phyloP scores from a whole-genome alignment of 2,797 vertebrate genomes.

The Enteromius unitaeniatus region DNA sequence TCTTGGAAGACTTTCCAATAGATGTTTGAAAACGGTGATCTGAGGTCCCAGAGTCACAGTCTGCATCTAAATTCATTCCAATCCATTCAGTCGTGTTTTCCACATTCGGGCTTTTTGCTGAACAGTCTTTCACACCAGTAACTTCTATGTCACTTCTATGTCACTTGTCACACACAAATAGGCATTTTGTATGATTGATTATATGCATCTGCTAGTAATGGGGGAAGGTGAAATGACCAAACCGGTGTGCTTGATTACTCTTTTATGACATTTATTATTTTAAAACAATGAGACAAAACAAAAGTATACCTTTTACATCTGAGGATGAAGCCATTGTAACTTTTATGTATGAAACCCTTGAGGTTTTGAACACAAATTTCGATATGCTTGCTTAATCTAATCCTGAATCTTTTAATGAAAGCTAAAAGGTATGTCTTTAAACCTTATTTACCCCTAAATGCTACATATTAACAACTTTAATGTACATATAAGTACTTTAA shows the following conservation, averaged over 20 bases:
- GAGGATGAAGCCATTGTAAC: not conserved
- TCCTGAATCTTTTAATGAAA: too few species aligned
- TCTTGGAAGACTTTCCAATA: not conserved
- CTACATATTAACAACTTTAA: not conserved
- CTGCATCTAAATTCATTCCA: not conserved
- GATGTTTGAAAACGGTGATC: not conserved
- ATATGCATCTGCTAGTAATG: not conserved
- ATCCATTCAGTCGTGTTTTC: not conserved
- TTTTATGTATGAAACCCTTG: not conserved
- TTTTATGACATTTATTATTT: conserved; percentile 22
- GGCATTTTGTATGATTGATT: not conserved
- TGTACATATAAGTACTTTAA: not conserved
- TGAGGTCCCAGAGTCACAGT: not conserved
- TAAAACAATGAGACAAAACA: not conserved
- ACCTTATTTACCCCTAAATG: not conserved
- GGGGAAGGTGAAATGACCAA: not conserved
- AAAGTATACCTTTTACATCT: not conserved
- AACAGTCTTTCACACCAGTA: not conserved
- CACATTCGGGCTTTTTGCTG: not conserved
- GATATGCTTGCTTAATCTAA: not conserved
- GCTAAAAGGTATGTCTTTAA: not conserved
- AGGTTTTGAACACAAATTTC: not conserved
- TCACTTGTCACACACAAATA: not conserved
- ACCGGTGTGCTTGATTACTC: not conserved
- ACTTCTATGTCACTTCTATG: too few species aligned